Evolutionary conservation across 2,797 vertebrate species (phyloP), one percentile per base, ranked within the genome.

Genomic region (Pangasius djambal): DNA sequence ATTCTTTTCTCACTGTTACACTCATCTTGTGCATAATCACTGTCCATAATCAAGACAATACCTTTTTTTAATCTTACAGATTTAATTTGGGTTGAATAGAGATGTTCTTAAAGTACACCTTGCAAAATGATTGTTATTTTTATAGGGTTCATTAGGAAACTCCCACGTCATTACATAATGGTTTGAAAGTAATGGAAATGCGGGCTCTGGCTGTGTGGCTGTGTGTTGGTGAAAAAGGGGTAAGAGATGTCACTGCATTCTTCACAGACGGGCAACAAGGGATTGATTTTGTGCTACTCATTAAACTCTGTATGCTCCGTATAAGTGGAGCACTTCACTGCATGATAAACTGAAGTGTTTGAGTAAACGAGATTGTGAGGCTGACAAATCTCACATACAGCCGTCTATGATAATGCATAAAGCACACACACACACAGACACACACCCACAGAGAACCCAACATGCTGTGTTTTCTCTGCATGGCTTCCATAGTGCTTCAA

Each of bases 261-360:
- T n/a, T 83, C 59, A n/a, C 22, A 83, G 37, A 83, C 0, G 59
- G 40, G 37, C 13, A 18, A 65, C 13, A 15, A n/a, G 25, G 61
- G 61, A 65, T n/a, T 83, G 82, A 83, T 65, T 83, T 83, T 65
- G 82, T 65, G 37, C 25, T 40, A 18, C 59, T 48, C 37, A 65
- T 83, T 83, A 83, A 83, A 83, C 59, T 83, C 37, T 6, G 59
- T 52, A 83, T 37, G 28, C 48, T 70, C 83, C 72, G 9, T 72
- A 37, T 86, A 86, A 85, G 65, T 52, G 83, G 48, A 70, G 37
- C 52, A 48, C 48, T 70, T 70, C 65, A 85, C 83, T 52, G n/a
- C 83, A 15, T 70, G 83, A 85, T 70, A 34, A 85, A 70, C 48
- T 37, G 65, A 85, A 34, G 28, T 31, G 82, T 83, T 61, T 40